Evolutionary conservation across 2,797 vertebrate genomes (phyloP).

Genomic region (Channallabes apus): DNA sequence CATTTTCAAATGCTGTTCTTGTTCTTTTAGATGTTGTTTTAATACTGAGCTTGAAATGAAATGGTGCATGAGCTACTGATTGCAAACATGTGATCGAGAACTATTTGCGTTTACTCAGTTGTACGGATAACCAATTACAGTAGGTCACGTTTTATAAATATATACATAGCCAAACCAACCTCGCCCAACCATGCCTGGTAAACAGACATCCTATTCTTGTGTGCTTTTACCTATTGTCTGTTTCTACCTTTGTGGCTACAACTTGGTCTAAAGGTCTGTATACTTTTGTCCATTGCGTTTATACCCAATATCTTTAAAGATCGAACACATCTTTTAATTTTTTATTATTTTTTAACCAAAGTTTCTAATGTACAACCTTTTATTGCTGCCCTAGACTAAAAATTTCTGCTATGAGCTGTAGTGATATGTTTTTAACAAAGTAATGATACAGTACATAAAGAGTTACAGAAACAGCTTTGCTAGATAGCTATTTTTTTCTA

Average conservation of each 20-base stretch:
- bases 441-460: too few species aligned
- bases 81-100: neutral
- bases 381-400: neutral
- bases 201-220: neutral
- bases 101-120: neutral
- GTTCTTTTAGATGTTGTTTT: neutral
- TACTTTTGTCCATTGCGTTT: neutral
- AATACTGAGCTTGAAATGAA: neutral
- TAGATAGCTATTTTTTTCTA: too few species aligned
- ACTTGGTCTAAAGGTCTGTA: neutral
- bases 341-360: too few species aligned
- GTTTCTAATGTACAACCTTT: neutral
- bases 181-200: neutral
- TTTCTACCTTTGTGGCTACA: neutral
- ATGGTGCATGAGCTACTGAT: neutral
- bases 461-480: too few species aligned
- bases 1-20: neutral
- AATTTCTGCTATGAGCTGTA: neutral
- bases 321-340: too few species aligned
- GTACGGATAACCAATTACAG: neutral
- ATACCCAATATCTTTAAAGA: too few species aligned
- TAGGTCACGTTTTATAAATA: neutral
- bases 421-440: neutral
- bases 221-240: neutral
- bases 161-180: neutral